Base-by-base conservation (phyloP, 2,797 vertebrate species). In the Cirrhinus molitorella region DNA sequence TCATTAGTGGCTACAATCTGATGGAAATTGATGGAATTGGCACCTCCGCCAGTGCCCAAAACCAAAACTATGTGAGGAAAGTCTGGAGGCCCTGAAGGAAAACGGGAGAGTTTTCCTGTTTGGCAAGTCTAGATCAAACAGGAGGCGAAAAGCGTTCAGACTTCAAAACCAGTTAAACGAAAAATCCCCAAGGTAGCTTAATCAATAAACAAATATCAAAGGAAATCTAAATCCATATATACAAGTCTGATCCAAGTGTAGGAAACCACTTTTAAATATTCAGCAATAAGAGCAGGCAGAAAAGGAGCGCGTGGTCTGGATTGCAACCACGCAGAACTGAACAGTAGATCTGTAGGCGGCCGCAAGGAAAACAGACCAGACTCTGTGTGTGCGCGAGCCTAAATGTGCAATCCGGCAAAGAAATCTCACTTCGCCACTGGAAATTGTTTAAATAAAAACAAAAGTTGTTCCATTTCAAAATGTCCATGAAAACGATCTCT, bases 1-100 rank as follows among this genome's bases (percentile, higher is more conserved):
- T 76, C 81, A 88, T 86, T 87, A 88, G 79, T 53, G 85, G 76
- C 87, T 81, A 63, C 47, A 13, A 25, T 81, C n/a, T 31, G 47
- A 76, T 75, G 70, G 70, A 84, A 85, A 85, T 76, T 82, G 31
- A 76, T 66, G 3, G 51, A 83, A 81, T 85, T 80, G 84, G 86
- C 86, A 78, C 84, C 83, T 81, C 76, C 66, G 65, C 49, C 34
- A 43, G 67, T 23, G 70, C 66, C 43, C 17, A n/a, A 65, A 40
- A 81, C 45, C 40, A 76, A 17, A 83, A 77, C 57, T 65, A 67
- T 75, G 80, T 25, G 45, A 10, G 45, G 57, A 45, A 77, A 65
- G 74, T 21, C 21, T 76, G 43, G 79, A 83, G 25, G 49, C 55
- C 47, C 71, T n/a, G 16, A 78, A 80, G 68, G 78, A 71, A 76